Base-by-base conservation (phyloP, 2,113 vertebrate genomes). In the Coturnix japonica region DNA sequence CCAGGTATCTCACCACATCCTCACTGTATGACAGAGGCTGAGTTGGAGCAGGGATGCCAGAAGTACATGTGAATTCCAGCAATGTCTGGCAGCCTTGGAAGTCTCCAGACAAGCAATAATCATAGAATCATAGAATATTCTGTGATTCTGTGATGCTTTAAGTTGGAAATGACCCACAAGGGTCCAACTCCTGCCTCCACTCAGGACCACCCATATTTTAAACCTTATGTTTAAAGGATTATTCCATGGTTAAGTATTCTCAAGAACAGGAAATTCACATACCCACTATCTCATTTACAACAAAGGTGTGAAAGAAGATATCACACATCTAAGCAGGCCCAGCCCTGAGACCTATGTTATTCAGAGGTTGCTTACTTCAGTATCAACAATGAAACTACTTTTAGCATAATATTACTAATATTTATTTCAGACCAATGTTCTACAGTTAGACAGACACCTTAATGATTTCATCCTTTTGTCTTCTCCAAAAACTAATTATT, bases 401-500 rank as follows among this genome's bases (percentile, higher is more conserved):
- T 72, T n/a, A 59, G 22, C 13, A 47, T 26, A 51, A 78, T 74
- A 37, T 81, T 73, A 41, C 44, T 84, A 59, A 81, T 85, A 60
- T 51, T 66, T 91, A 18, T 81, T 88, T 75, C n/a, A 75, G 26
- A 65, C 21, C 30, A 70, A 35, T 8, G 49, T 89, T 81, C 70
- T 90, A 46, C 61, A 81, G 4, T 60, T 81, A 92, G 51, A 64
- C 67, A 9, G 86, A n/a, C 47, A 47, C 23, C 18, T 64, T 93
- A 92, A 92, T 79, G 44, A 84, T 86, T 81, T 94, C 13, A 90
- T 53, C 74, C 66, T 81, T 93, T 72, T 22, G 5, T 81, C 65
- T 88, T 70, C 87, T 95, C 83, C 57, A 79, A 70, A 91, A 91
- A 54, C 11, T 91, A 82, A 89, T 94, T 89, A 75, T 87, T 94